These are phyloP conservation scores for Papilio aristodemus DNA, from an alignment of 1,140 invertebrate species.

Conservation along the genomic window DNA sequence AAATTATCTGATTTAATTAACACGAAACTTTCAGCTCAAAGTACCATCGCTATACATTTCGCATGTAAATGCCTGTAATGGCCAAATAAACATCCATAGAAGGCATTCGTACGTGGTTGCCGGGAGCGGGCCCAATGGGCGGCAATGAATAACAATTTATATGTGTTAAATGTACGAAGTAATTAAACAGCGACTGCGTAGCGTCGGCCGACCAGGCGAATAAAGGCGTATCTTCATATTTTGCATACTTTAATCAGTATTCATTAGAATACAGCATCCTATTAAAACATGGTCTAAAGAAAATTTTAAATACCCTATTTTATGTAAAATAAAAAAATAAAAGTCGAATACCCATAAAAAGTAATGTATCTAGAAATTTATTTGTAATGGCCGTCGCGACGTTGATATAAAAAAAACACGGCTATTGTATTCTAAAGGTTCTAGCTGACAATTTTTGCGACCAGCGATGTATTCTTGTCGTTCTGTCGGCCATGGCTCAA, in stretches of 20 bases:
- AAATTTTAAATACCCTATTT: neutral
- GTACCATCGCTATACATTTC: slow-evolving; percentile 14
- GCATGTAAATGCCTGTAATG: slow-evolving; percentile 32
- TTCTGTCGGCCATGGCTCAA: slow-evolving; percentile 42
- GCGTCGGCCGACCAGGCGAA: neutral
- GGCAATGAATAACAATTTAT: slow-evolving; percentile 76
- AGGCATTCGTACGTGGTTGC: slow-evolving; percentile 29
- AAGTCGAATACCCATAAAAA: slow-evolving; percentile 49
- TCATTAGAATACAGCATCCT: neutral
- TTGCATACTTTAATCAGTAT: slow-evolving; percentile 19
- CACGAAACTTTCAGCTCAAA: slow-evolving; percentile 13
- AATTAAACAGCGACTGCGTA: slow-evolving; percentile 57
- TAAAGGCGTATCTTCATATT: slow-evolving; percentile 14
- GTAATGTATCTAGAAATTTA: slow-evolving; percentile 60
- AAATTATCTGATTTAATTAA: slow-evolving; percentile 7
- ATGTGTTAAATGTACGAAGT: slow-evolving; percentile 72
- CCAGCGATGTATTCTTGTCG: slow-evolving; percentile 41
- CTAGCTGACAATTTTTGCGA: slow-evolving; percentile 41
- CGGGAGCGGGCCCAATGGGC: slow-evolving; percentile 44
- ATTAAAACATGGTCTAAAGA: no score
- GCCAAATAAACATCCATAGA: slow-evolving; percentile 30
- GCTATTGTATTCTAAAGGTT: slow-evolving; percentile 43
- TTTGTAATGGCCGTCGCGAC: slow-evolving; percentile 67
- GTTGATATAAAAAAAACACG: slow-evolving; percentile 69
- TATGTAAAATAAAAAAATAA: slow-evolving; percentile 37